Base-by-base conservation (phyloP, 2,113 vertebrate genomes). In the Oryzias woworae region DNA sequence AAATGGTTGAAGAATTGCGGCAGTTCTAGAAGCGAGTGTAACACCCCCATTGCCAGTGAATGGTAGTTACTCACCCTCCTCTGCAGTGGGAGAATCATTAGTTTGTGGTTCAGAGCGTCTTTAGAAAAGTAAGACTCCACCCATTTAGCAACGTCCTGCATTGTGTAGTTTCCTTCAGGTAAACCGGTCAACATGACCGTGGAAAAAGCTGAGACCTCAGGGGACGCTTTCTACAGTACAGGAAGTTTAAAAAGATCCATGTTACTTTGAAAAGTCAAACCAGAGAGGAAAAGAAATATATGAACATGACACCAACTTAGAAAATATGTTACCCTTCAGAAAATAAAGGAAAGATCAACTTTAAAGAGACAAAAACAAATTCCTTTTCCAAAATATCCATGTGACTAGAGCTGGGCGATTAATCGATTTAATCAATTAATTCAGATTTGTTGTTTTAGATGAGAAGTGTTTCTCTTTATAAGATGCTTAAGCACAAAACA, bases 151-250 rank as follows among this genome's bases (percentile, higher is more conserved):
- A 85, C 6, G 1, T 75, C 69, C 23, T 62, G 18, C 0, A 78
- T 77, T 0, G 0, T 54, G 69, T 77, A 83, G n/a, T 8, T 12
- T 12, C 16, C 57, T 5, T 49, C 31, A 1, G 83, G 77, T 8
- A 85, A 50, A 50, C 69, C 60, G 0, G 83, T 85, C 50, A 85
- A 7, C 83, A 85, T 83, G 56, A 83, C 4, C 0, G 66, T 78
- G 45, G 23, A 44, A 24, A 52, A 41, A 3, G 1, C 5, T 0
- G 60, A 44, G 3, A 8, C 36, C 0, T 0, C 15, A 17, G 0
- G 5, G 4, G 10, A 7, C 26, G 41, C 48, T 12, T 26, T 57
- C 79, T 82, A 7, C 1, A n/a, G 14, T 36, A 63, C 20, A 44
- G 16, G 23, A 41, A 4, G 26, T 5, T 45, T 5, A 49, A 28